Evolutionary conservation across 1,140 invertebrate species (phyloP).

Genomic region (Drosophila nasuta): DNA sequence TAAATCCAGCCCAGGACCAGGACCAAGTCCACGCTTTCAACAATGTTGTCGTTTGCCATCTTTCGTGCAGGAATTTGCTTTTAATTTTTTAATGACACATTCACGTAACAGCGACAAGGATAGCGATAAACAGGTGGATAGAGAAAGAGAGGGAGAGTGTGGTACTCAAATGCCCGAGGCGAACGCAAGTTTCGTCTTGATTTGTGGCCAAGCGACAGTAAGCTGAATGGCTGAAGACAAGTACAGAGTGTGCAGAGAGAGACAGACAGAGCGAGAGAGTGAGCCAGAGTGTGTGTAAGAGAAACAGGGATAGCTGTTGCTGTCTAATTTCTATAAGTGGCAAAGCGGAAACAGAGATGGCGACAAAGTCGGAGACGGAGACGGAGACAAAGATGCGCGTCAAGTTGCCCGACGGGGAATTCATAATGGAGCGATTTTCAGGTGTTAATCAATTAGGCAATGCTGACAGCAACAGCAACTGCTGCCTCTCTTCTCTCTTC

Average conservation of each 20-base stretch:
- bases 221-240: slow-evolving; percentile 6
- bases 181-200: slow-evolving; percentile 22
- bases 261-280: background rate
- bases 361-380: background rate
- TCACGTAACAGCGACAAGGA: slow-evolving; percentile 31
- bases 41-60: slow-evolving; percentile 57
- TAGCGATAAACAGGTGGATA: background rate
- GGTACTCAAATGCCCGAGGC: slow-evolving; percentile 1
- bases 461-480: slow-evolving; percentile 17
- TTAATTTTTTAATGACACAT: slow-evolving; percentile 79
- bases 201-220: slow-evolving; percentile 34
- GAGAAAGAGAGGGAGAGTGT: background rate
- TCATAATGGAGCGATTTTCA: slow-evolving; percentile 58
- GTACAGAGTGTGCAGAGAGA: background rate
- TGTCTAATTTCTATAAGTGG: slow-evolving; percentile 61
- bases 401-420: slow-evolving; percentile 28
- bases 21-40: slow-evolving; percentile 33
- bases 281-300: background rate
- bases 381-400: slow-evolving; percentile 9
- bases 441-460: slow-evolving; percentile 66
- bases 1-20: background rate
- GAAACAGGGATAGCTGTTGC: background rate
- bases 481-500: background rate
- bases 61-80: slow-evolving; percentile 62
- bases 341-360: slow-evolving; percentile 1